Percentiles rank a stretch among this genome's conserved stretches.
These are phyloP conservation scores for Bombyx huttoni DNA, from an alignment of 2,888 invertebrate species.

Conservation along the genomic window DNA sequence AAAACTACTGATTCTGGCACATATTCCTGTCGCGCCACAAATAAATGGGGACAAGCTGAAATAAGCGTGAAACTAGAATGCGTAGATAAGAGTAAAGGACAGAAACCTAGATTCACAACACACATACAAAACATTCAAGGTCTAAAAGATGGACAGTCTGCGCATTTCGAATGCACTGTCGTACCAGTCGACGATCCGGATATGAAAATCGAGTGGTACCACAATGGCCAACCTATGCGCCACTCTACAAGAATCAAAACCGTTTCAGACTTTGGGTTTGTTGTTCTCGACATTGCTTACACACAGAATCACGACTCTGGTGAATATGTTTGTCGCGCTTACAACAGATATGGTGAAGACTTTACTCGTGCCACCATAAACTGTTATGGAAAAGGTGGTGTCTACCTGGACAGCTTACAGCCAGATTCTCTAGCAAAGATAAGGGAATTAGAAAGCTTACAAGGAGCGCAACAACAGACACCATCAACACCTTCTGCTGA, in stretches of 20 bases:
- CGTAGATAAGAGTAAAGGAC: slow-evolving; percentile 86
- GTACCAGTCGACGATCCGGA: slow-evolving; percentile 95
- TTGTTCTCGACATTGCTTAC: slow-evolving; percentile 94
- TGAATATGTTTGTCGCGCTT: slow-evolving; percentile 93
- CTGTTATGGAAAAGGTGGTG: slow-evolving; percentile 88
- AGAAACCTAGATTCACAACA: slow-evolving; percentile 90
- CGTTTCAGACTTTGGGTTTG: slow-evolving; percentile 95
- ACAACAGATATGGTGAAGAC: slow-evolving; percentile 92
- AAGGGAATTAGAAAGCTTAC: slow-evolving; percentile 84
- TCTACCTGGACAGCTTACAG: slow-evolving; percentile 90
- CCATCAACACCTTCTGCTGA: slow-evolving; percentile 79
- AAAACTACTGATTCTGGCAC: slow-evolving; percentile 93
- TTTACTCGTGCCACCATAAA: slow-evolving; percentile 87
- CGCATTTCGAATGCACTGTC: slow-evolving; percentile 95
- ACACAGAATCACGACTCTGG: slow-evolving; percentile 94
- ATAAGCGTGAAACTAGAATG: slow-evolving; percentile 87
- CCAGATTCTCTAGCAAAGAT: slow-evolving; percentile 92
- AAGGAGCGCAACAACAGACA: slow-evolving; percentile 76
- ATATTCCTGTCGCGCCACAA: slow-evolving; percentile 90
- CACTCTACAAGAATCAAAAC: slow-evolving; percentile 93
- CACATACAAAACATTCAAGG: slow-evolving; percentile 88
- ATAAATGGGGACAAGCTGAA: slow-evolving; percentile 90
- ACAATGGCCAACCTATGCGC: slow-evolving; percentile 90
- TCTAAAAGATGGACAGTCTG: slow-evolving; percentile 92
- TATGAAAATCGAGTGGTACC: slow-evolving; percentile 97